These are phyloP conservation scores for Brachycybe producta DNA, from an alignment of 2,888 invertebrate genomes.

Conservation along the genomic window DNA sequence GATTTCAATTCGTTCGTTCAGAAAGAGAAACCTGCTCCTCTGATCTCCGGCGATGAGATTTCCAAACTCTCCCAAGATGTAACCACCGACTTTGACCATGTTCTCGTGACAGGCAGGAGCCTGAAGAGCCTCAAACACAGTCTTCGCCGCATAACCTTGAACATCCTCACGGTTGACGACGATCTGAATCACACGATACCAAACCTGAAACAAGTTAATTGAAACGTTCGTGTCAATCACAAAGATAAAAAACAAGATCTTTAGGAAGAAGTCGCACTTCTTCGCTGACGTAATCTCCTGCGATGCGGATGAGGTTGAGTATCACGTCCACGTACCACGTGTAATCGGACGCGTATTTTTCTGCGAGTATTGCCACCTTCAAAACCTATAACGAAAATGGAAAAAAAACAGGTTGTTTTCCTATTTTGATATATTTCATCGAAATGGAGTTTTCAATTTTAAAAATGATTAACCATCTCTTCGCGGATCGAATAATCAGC, in stretches of 20 bases:
- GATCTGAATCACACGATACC: slow-evolving; percentile 99
- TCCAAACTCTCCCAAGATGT: slow-evolving; percentile 97
- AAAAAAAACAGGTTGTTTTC: no score
- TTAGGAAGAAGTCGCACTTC: slow-evolving; percentile 50
- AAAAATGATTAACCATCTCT: slow-evolving; percentile 64
- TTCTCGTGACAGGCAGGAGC: slow-evolving; percentile 99
- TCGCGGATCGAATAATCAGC: slow-evolving; percentile 99
- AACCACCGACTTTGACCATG: slow-evolving; percentile 99
- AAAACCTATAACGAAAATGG: slow-evolving; percentile 46
- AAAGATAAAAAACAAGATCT: background rate
- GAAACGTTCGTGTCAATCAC: background rate
- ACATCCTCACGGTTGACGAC: slow-evolving; percentile 99
- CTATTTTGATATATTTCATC: background rate
- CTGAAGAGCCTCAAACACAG: slow-evolving; percentile 96
- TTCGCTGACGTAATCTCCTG: slow-evolving; percentile 98
- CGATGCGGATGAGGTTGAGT: slow-evolving; percentile 94
- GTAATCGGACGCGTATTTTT: slow-evolving; percentile 98
- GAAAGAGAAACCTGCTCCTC: slow-evolving; percentile 48
- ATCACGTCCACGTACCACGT: slow-evolving; percentile 97
- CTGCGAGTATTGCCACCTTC: slow-evolving; percentile 96
- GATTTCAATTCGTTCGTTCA: background rate
- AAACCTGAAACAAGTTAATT: slow-evolving; percentile 36
- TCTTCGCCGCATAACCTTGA: slow-evolving; percentile 98
- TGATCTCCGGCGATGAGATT: slow-evolving; percentile 98
- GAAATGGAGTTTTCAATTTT: background rate